Evolutionary conservation across 1,140 invertebrate genomes (phyloP).

Genomic region (Dufourea novaeangliae): DNA sequence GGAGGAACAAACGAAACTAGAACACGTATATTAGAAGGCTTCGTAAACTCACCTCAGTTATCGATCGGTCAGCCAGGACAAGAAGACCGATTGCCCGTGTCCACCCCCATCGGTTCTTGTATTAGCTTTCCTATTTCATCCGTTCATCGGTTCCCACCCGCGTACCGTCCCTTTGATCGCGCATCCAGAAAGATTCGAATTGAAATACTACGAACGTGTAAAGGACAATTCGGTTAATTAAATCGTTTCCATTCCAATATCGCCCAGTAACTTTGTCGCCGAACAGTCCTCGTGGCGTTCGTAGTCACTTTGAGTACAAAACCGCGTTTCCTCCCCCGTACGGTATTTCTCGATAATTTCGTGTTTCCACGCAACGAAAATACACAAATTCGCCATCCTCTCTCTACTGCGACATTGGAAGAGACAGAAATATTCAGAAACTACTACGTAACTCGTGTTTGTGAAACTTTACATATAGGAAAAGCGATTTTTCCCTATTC

Average conservation of each 20-base stretch:
- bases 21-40: background rate
- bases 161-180: background rate
- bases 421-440: too few species aligned
- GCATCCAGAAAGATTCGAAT: slow-evolving; percentile 9
- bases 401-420: too few species aligned
- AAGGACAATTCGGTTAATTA: slow-evolving; percentile 24
- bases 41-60: slow-evolving; percentile 18
- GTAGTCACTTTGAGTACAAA: background rate
- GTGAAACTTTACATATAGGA: too few species aligned
- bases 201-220: slow-evolving; percentile 1
- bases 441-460: too few species aligned
- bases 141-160: background rate
- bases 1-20: background rate
- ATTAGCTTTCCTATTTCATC: slow-evolving; percentile 3
- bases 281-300: background rate
- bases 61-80: background rate
- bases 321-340: too few species aligned
- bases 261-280: background rate
- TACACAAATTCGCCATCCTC: background rate
- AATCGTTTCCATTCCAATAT: slow-evolving; percentile 10
- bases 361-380: background rate
- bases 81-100: background rate
- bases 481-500: too few species aligned
- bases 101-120: background rate
- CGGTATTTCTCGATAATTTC: background rate